phyloP scores from a whole-genome alignment of 2,797 vertebrate species.

The Lepilemur septentrionalis region DNA sequence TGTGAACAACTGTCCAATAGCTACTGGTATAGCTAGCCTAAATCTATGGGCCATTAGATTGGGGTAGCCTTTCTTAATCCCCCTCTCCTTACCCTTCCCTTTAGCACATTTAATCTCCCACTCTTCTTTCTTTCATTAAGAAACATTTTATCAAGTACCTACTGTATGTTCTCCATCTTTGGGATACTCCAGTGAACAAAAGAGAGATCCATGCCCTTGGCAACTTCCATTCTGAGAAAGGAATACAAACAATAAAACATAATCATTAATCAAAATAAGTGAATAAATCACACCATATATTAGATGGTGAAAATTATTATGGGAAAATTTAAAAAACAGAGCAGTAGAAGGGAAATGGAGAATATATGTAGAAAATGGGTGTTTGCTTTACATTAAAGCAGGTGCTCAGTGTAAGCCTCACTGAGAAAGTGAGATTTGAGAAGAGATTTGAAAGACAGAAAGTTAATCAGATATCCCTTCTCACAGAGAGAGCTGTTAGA shows the following conservation, averaged over 20 bases:
- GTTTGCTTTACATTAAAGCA: background rate
- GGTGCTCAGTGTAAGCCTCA: background rate
- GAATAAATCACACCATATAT: background rate
- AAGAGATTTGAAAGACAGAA: background rate
- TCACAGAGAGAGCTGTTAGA: background rate
- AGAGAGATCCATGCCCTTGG: background rate
- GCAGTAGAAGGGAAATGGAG: background rate
- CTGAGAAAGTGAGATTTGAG: background rate
- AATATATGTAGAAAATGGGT: background rate
- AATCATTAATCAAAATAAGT: background rate
- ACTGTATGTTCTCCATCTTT: background rate
- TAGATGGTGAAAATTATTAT: background rate
- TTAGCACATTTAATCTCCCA: background rate
- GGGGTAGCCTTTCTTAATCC: background rate
- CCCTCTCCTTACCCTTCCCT: fast-evolving
- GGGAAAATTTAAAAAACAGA: background rate
- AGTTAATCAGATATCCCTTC: background rate
- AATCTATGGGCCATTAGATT: background rate
- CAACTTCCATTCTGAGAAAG: background rate
- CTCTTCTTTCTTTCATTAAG: background rate
- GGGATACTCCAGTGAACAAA: background rate
- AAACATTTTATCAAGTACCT: background rate
- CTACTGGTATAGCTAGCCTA: background rate
- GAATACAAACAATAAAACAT: background rate
- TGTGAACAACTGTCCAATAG: background rate